Base-by-base conservation (phyloP, 2,113 vertebrate species). In the Cochlearius cochlearius region DNA sequence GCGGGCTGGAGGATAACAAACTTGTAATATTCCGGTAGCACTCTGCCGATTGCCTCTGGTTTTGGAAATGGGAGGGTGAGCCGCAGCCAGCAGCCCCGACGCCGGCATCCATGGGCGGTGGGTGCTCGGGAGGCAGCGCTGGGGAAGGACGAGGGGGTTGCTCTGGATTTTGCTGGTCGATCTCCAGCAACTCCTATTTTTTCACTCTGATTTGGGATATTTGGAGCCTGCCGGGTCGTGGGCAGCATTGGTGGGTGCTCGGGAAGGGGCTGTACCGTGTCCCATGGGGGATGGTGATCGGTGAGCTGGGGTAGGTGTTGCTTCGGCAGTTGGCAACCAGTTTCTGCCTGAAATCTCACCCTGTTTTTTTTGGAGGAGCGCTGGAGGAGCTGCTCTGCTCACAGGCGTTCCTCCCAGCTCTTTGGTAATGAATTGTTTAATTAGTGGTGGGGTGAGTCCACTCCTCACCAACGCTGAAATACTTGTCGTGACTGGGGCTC, bases 111-210 rank as follows among this genome's bases (percentile, higher is more conserved):
- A 1, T 0, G 30, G 52, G 67, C 9, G 8, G 39, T 4, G 15
- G 15, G 2, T 3, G 34, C 47, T 47, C 2, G 1, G 23, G 30
- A 52, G 12, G 36, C 16, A 19, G 45, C 0, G 1, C 32, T 49
- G 56, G 62, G 47, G 41, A 25, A 55, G 38, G n/a, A 27, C 0
- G 1, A 75, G 29, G 21, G 50, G 5, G 1, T 67, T 45, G 47
- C 19, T 59, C 12, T 30, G 53, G 16, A 9, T 32, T 93, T 84
- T 66, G 20, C 11, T 56, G 26, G 10, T 47, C 5, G 7, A 30
- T 15, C 23, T 30, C 8, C 45, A 69, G 9, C 39, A 77, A 38
- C 0, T 77, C 32, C 5, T 13, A 0, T 0, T 12, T 89, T 41
- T 60, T 27, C 50, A 0, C 29, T 29, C 17, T 19, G 34, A 3